phyloP scores from a whole-genome alignment of 2,113 vertebrate genomes.

The Neolamprologus tretocephalus region DNA sequence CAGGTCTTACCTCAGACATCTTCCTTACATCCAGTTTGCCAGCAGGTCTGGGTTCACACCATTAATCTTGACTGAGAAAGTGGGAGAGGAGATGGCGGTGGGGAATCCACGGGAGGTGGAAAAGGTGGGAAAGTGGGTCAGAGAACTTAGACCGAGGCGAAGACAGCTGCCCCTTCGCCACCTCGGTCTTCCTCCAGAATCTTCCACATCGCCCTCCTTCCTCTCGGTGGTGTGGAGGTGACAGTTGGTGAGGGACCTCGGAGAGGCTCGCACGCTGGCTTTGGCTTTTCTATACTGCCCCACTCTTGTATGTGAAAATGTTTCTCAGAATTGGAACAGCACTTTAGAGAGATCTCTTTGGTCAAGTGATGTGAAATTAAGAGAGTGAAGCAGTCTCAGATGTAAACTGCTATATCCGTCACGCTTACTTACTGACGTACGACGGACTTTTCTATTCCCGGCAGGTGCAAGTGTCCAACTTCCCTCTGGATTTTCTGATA shows the following conservation, averaged over 20 bases:
- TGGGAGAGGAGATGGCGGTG: conserved; percentile 18
- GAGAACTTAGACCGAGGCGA: conserved; percentile 70
- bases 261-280: conserved; percentile 7
- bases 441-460: neutral
- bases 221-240: conserved; percentile 21
- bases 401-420: neutral
- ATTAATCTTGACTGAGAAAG: conserved; percentile 70
- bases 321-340: conserved; percentile 3
- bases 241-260: conserved; percentile 63
- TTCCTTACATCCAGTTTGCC: conserved; percentile 55
- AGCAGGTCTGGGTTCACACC: conserved; percentile 65
- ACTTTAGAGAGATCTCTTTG: neutral
- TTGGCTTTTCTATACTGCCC: neutral
- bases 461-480: neutral
- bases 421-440: neutral
- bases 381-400: neutral
- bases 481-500: neutral
- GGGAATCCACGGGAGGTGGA: conserved; percentile 37
- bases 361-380: neutral
- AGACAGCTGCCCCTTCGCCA: conserved; percentile 63
- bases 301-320: neutral
- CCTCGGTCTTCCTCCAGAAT: conserved; percentile 33
- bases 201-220: neutral
- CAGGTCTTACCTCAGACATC: conserved; percentile 50
- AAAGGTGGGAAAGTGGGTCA: conserved; percentile 70